Evolutionary conservation across 2,888 invertebrate species (phyloP), one percentile per base, ranked within the genome.

Genomic region (Ptychoptera albimana): DNA sequence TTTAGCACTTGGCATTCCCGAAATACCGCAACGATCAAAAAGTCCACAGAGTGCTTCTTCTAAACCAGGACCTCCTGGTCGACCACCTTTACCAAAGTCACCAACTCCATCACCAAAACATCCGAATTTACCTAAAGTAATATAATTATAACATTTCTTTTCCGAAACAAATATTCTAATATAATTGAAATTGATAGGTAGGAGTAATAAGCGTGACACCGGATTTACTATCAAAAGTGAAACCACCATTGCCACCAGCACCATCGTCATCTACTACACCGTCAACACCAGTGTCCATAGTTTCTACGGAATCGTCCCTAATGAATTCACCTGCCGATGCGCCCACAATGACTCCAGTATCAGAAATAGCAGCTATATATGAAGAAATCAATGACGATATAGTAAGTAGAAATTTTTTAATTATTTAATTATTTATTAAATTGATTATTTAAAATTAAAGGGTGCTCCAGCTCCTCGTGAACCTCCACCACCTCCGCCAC

Each of bases 401-500:
- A 48, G 55, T 61, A 23, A 58, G 54, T 53, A 54, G 15, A 11
- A 30, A 13, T 23, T 31, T 11, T 37, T 45, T 13, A 30, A 35
- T 42, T 2, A 32, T 13, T 36, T 11, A 6, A 37, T 32, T 3
- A 30, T 15, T 38, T 13, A 38, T 12, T 37, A 11, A 11, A 37
- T 34, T 30, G 2, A 10, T 13, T 15, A 2, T 13, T 30, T 31
- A 23, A 38, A 30, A 16, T 36, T 39, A 1, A 10, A 46, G 43
- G 34, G 41, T 42, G 37, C 44, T 45, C 68, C 73, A 32, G 71
- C 70, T 52, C 69, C 60, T 31, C 71, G 72, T 43, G 72, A 71
- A 50, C 71, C 72, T 1, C 68, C 78, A 50, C 71, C 77, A 50
- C 77, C 77, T 10, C 77, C 77, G 29, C 75, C 74, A 37, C 76